These are phyloP conservation scores for Axinella damicornis DNA, from an alignment of 37 sponge, comb jelly and placozoan species.

Conservation along the genomic window DNA sequence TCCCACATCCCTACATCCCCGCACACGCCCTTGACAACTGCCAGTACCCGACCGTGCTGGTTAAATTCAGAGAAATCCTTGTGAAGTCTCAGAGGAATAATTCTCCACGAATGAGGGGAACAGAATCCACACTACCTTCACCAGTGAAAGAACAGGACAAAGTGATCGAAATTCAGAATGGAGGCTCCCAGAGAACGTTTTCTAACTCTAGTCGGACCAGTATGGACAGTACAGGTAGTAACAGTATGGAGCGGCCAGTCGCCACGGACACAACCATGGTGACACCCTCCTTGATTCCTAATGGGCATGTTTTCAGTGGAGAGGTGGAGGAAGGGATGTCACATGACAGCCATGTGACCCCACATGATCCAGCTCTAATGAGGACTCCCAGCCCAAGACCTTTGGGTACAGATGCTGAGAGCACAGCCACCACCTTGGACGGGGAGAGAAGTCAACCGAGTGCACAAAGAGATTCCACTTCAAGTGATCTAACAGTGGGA, in stretches of 20 bases:
- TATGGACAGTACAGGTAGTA: slow-evolving; percentile 57
- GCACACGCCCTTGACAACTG: slow-evolving; percentile 27
- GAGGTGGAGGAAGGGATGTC: neutral
- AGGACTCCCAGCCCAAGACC: too few species aligned
- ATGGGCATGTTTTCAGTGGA: too few species aligned
- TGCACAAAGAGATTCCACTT: too few species aligned
- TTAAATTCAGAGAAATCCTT: slow-evolving; percentile 47
- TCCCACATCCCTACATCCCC: slow-evolving; percentile 46
- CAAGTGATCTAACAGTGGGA: too few species aligned
- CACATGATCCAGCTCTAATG: neutral
- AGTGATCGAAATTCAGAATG: neutral
- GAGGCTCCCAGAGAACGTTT: neutral
- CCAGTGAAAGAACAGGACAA: neutral
- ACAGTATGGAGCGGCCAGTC: neutral
- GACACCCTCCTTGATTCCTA: neutral
- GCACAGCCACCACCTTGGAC: too few species aligned
- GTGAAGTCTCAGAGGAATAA: slow-evolving; percentile 19
- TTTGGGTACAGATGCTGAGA: too few species aligned
- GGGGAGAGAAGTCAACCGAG: too few species aligned
- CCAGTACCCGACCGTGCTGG: slow-evolving; percentile 28
- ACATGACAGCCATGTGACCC: slow-evolving; percentile 10
- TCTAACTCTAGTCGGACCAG: slow-evolving; percentile 33
- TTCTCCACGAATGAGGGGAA: neutral
- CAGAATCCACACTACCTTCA: neutral
- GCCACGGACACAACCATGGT: neutral